These are phyloP conservation scores for Balaenoptera acutorostrata DNA, from an alignment of 2,113 vertebrate species.

Conservation along the genomic window DNA sequence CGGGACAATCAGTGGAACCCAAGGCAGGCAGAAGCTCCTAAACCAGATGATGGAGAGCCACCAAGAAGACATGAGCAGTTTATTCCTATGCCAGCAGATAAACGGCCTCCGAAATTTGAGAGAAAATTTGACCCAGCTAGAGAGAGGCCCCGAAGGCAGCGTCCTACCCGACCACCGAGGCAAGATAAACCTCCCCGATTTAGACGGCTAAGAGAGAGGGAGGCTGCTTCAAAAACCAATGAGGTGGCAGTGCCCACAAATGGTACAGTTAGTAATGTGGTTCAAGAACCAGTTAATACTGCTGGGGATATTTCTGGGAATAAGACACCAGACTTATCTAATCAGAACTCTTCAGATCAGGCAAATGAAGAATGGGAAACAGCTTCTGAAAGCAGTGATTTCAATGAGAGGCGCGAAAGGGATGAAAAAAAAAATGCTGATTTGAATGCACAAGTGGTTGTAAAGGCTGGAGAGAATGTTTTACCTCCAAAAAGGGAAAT, in stretches of 20 bases:
- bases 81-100: slow-evolving; percentile 78
- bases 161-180: slow-evolving; percentile 94
- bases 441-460: slow-evolving; percentile 77
- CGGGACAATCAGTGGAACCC: slow-evolving; percentile 95
- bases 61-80: slow-evolving; percentile 82
- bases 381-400: slow-evolving; percentile 98
- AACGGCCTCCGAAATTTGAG: slow-evolving; percentile 90
- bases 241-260: slow-evolving; percentile 71
- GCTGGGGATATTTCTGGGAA: slow-evolving; percentile 85
- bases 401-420: slow-evolving; percentile 95
- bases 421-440: slow-evolving; percentile 92
- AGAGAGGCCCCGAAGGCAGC: slow-evolving; percentile 92
- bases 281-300: slow-evolving; percentile 75
- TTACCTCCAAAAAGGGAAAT: slow-evolving; percentile 86
- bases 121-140: slow-evolving; percentile 90
- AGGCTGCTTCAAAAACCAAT: slow-evolving; percentile 85
- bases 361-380: slow-evolving; percentile 99
- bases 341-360: slow-evolving; percentile 99
- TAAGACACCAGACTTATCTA: slow-evolving; percentile 97
- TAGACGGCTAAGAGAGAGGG: slow-evolving; percentile 93
- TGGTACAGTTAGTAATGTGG: slow-evolving; percentile 66
- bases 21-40: slow-evolving; percentile 87
- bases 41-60: slow-evolving; percentile 80
- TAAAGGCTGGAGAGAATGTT: slow-evolving; percentile 80
- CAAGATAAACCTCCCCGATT: slow-evolving; percentile 98